Percentiles rank a stretch among this genome's conserved stretches.
Evolutionary conservation across 2,113 vertebrate genomes (phyloP).

Genomic region (Arenaria interpres): DNA sequence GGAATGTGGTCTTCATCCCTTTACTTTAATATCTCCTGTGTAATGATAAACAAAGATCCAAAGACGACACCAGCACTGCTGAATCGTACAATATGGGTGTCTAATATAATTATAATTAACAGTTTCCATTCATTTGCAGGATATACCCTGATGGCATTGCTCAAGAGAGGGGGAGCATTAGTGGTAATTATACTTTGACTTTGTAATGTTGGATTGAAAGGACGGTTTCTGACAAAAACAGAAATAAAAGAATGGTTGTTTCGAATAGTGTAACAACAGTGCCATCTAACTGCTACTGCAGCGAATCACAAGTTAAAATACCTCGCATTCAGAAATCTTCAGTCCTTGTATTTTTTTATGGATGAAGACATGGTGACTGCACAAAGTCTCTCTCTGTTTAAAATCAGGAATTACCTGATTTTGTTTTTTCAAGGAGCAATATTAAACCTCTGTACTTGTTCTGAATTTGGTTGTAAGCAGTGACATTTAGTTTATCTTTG

Average conservation of each 20-base stretch:
- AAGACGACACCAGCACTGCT: slow-evolving; percentile 32
- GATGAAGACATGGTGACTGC: not conserved
- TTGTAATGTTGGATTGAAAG: slow-evolving; percentile 68
- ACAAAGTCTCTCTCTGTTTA: not conserved
- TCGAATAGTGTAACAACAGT: slow-evolving; percentile 31
- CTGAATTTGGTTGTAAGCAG: not conserved
- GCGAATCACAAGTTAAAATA: not conserved
- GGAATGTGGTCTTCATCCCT: slow-evolving; percentile 23
- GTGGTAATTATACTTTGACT: slow-evolving; percentile 77
- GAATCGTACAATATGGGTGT: slow-evolving; percentile 69
- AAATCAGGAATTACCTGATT: not conserved
- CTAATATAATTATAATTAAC: slow-evolving; percentile 79
- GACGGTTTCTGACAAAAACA: slow-evolving; percentile 36
- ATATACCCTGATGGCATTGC: slow-evolving; percentile 73
- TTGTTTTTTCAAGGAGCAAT: not conserved
- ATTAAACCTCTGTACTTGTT: not conserved
- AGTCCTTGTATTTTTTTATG: not conserved
- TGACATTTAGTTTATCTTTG: not conserved
- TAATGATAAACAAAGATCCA: slow-evolving; percentile 63
- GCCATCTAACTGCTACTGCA: slow-evolving; percentile 56
- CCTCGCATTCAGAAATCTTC: fast-evolving
- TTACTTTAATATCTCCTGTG: slow-evolving; percentile 12
- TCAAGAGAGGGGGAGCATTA: slow-evolving; percentile 71
- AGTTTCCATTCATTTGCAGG: slow-evolving; percentile 77
- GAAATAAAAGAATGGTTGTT: not conserved